Percentiles rank a stretch among this genome's conserved stretches.
These are phyloP conservation scores for Melanerpes formicivorus DNA, from an alignment of 2,113 vertebrate genomes.

Conservation along the genomic window DNA sequence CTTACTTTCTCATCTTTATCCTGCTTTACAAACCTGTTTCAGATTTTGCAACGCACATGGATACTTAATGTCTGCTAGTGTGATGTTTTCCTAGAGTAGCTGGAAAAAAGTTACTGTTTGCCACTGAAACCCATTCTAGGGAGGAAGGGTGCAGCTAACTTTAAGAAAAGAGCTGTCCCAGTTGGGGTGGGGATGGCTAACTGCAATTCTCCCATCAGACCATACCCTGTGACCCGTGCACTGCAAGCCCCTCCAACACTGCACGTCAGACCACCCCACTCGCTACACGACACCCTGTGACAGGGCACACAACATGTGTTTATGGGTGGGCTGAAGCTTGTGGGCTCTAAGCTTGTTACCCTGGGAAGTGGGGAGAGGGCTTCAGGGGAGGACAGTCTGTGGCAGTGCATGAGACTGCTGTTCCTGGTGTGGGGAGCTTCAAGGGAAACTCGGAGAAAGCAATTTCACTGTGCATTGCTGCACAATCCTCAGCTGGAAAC, in stretches of 20 bases:
- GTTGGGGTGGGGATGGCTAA: neutral
- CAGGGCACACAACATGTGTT: neutral
- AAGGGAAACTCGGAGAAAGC: neutral
- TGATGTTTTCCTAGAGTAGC: neutral
- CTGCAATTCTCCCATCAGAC: too few species aligned
- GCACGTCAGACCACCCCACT: too few species aligned
- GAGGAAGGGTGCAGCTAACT: neutral
- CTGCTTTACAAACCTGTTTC: neutral
- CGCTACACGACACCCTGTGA: too few species aligned
- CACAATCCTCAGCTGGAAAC: neutral
- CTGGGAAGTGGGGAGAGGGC: neutral
- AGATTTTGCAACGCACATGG: rapidly evolving
- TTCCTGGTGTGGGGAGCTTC: neutral
- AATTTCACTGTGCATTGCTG: neutral
- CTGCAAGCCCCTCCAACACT: too few species aligned
- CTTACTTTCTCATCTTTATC: neutral
- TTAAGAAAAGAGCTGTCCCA: neutral
- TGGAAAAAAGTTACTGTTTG: neutral
- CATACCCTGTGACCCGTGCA: too few species aligned
- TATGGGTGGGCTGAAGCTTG: neutral
- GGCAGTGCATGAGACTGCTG: rapidly evolving
- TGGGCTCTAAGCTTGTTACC: neutral
- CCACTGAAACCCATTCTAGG: neutral
- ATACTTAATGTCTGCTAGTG: neutral
- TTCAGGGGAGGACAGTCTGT: rapidly evolving